These are phyloP conservation scores for Loris lydekkerianus DNA, from an alignment of 2,797 vertebrate species.

Conservation along the genomic window DNA sequence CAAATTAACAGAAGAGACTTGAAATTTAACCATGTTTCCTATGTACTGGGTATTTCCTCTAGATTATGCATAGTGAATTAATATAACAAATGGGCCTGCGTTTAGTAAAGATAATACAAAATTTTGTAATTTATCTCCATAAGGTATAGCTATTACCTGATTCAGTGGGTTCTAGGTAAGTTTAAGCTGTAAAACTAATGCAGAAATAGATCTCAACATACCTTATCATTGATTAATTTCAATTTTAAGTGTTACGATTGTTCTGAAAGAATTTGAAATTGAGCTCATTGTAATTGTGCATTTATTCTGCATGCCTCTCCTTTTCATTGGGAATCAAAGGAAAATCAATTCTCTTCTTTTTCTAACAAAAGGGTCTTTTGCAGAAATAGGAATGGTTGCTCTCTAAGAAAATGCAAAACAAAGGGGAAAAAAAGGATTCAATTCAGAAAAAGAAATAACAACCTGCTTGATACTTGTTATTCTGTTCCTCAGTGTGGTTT, in stretches of 20 bases:
- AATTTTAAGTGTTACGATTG: background rate
- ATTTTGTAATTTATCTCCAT: background rate
- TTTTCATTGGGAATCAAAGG: constrained; percentile 74
- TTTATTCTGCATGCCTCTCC: constrained; percentile 68
- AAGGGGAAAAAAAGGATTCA: background rate
- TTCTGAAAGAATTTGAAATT: constrained; percentile 60
- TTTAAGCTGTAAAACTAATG: constrained; percentile 54
- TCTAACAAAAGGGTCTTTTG: constrained; percentile 66
- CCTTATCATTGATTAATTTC: constrained; percentile 9
- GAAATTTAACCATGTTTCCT: background rate
- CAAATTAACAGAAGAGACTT: background rate
- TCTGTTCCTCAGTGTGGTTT: constrained; percentile 61
- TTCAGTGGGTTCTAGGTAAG: background rate
- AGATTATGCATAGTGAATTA: background rate
- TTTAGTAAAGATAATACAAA: background rate
- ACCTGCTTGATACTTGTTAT: constrained; percentile 64
- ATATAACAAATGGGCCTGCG: background rate
- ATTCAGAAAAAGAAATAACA: constrained; percentile 75
- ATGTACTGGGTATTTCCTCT: background rate
- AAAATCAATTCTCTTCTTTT: constrained; percentile 74
- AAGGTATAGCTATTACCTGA: background rate
- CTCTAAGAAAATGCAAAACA: constrained; percentile 58
- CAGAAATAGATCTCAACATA: background rate
- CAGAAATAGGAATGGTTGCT: constrained; percentile 61
- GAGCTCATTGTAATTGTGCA: constrained; percentile 24